These are phyloP conservation scores for Polyodon spathula DNA, from an alignment of 2,113 vertebrate species.

Conservation along the genomic window DNA sequence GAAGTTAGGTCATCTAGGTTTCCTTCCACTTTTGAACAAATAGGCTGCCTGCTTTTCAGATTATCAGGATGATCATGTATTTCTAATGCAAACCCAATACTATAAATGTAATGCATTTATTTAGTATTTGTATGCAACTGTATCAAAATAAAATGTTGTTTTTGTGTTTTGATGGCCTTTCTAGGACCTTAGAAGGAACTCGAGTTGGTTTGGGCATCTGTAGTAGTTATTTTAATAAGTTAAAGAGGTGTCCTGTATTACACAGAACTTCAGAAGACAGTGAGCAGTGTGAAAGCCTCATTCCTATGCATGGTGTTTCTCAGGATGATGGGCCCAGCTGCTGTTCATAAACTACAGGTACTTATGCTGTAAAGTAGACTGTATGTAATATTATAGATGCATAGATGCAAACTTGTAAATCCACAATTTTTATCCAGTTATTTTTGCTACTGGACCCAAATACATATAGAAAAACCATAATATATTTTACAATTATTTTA, in stretches of 20 bases:
- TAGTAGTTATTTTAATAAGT: neutral
- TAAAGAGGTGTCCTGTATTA: slow-evolving; percentile 7
- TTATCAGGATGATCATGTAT: too few species aligned
- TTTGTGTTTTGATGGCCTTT: slow-evolving; percentile 2
- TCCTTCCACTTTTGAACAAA: too few species aligned
- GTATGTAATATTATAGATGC: neutral
- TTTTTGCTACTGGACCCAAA: too few species aligned
- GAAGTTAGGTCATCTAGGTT: too few species aligned
- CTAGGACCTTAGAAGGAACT: slow-evolving; percentile 2
- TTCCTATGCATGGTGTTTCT: slow-evolving; percentile 73
- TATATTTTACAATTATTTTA: too few species aligned
- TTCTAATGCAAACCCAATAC: too few species aligned
- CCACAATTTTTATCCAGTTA: too few species aligned
- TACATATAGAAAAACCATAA: too few species aligned
- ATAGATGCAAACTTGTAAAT: too few species aligned
- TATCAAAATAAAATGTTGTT: neutral
- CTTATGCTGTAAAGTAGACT: neutral
- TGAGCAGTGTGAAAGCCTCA: slow-evolving; percentile 89
- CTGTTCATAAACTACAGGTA: slow-evolving; percentile 50
- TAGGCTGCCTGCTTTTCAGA: too few species aligned
- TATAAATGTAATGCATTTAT: too few species aligned
- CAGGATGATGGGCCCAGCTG: slow-evolving; percentile 55
- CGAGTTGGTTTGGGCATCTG: neutral
- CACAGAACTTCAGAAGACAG: slow-evolving; percentile 74
- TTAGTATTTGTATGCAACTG: too few species aligned